Evolutionary conservation across 2,113 vertebrate genomes (phyloP).

Genomic region (Sebastes schlegelii): DNA sequence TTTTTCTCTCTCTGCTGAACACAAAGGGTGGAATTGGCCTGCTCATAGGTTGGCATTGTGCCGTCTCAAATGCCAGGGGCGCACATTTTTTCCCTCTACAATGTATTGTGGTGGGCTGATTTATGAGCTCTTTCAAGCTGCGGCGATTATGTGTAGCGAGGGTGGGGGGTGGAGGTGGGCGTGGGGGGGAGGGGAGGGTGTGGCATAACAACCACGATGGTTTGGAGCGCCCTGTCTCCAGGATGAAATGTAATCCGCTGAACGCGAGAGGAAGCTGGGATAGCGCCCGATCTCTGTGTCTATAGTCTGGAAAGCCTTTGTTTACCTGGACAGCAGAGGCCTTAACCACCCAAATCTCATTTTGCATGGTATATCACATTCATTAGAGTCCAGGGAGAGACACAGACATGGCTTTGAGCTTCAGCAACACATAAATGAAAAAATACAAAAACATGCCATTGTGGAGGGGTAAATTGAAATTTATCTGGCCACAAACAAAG

Average conservation of each 20-base stretch:
- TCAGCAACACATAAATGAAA: constrained; percentile 36
- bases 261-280: constrained; percentile 57
- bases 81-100: constrained; percentile 57
- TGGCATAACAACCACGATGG: constrained; percentile 59
- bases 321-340: constrained; percentile 72
- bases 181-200: constrained; percentile 31
- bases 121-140: constrained; percentile 75
- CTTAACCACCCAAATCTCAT: constrained; percentile 63
- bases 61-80: constrained; percentile 69
- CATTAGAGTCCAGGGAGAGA: constrained; percentile 45
- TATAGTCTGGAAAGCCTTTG: constrained; percentile 67
- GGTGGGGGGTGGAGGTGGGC: not conserved
- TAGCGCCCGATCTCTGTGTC: constrained; percentile 54
- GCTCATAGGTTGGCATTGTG: constrained; percentile 62
- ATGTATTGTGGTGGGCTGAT: constrained; percentile 74
- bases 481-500: constrained; percentile 32
- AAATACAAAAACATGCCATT: constrained; percentile 8
- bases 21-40: constrained; percentile 58
- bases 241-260: constrained; percentile 75
- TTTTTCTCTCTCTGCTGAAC: constrained; percentile 24
- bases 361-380: constrained; percentile 62
- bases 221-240: constrained; percentile 52
- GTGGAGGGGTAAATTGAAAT: constrained; percentile 25
- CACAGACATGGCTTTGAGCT: constrained; percentile 34
- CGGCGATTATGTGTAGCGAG: constrained; percentile 64